phyloP scores from a whole-genome alignment of 2,888 invertebrate genomes.

The Nudaria mundana region DNA sequence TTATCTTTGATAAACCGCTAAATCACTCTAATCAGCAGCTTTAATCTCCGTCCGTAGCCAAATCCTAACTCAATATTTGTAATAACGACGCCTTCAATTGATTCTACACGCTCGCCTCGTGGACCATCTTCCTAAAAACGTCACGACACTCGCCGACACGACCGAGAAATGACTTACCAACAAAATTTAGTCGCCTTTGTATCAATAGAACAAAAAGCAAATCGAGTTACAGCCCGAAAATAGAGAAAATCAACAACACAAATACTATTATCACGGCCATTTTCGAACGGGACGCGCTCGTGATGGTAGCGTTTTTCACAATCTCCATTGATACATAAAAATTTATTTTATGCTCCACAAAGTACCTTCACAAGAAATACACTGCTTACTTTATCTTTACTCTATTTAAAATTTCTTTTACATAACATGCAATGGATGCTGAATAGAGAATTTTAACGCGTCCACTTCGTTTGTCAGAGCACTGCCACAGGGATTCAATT shows the following conservation, averaged over 20 bases:
- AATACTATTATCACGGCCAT: constrained; percentile 77
- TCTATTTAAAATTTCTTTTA: neutral
- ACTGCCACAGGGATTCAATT: constrained; percentile 58
- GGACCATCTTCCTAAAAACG: constrained; percentile 47
- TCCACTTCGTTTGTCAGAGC: constrained; percentile 4
- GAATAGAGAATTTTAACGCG: neutral
- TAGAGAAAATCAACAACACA: constrained; percentile 78
- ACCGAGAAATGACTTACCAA: constrained; percentile 56
- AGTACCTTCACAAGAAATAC: constrained; percentile 14
- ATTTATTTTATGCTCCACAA: constrained; percentile 3
- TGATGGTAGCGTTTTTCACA: constrained; percentile 73
- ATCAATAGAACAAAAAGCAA: constrained; percentile 68
- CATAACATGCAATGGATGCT: constrained; percentile 32
- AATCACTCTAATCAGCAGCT: constrained; percentile 24
- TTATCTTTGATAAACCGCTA: constrained; percentile 6
- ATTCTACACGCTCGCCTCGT: constrained; percentile 61
- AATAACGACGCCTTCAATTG: constrained; percentile 71
- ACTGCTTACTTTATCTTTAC: constrained; percentile 28
- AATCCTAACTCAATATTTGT: constrained; percentile 74
- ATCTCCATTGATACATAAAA: constrained; percentile 22
- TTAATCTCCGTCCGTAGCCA: constrained; percentile 42
- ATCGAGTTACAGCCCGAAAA: constrained; percentile 77
- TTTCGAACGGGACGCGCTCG: constrained; percentile 72
- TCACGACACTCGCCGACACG: constrained; percentile 64
- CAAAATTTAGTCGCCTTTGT: constrained; percentile 76